Evolutionary conservation across 2,888 invertebrate genomes (phyloP).

Genomic region (Cynaeus angustus): DNA sequence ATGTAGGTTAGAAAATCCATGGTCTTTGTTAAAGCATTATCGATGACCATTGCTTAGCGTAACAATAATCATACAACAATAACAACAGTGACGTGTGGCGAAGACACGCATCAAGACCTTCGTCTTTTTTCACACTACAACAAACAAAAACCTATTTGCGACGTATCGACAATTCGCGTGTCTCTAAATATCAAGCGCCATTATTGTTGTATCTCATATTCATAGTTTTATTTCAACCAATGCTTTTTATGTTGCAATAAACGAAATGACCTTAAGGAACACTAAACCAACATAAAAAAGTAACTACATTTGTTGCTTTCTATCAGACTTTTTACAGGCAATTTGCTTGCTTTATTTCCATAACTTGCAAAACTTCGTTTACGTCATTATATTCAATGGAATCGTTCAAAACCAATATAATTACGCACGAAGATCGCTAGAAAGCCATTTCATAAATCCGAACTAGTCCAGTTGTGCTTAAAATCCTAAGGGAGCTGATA

Average conservation of each 20-base stretch:
- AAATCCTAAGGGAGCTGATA: too few species aligned
- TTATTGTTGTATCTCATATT: constrained; percentile 45
- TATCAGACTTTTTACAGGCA: constrained; percentile 39
- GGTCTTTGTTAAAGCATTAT: constrained; percentile 50
- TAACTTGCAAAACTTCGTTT: constrained; percentile 35
- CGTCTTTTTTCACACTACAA: constrained; percentile 18
- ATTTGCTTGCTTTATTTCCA: constrained; percentile 40
- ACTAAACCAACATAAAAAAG: constrained; percentile 46
- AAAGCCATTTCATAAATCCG: background rate
- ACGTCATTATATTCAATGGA: constrained; percentile 24
- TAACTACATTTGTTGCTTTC: constrained; percentile 48
- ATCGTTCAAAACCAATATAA: constrained; percentile 29
- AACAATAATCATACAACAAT: constrained; percentile 47
- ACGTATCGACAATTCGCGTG: constrained; percentile 45
- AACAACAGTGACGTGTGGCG: constrained; percentile 29
- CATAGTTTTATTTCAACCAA: constrained; percentile 46
- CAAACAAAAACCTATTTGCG: constrained; percentile 34
- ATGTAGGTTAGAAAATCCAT: constrained; percentile 67
- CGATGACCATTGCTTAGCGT: constrained; percentile 49
- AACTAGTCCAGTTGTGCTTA: too few species aligned
- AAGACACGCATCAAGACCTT: constrained; percentile 17
- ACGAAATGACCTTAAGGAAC: constrained; percentile 49
- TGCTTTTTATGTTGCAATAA: constrained; percentile 50
- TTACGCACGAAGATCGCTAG: constrained; percentile 8
- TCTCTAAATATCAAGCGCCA: constrained; percentile 46